Percentiles rank a stretch among this genome's conserved stretches.
These are phyloP conservation scores for Mus minutoides DNA, from an alignment of 2,797 vertebrate genomes.

Conservation along the genomic window DNA sequence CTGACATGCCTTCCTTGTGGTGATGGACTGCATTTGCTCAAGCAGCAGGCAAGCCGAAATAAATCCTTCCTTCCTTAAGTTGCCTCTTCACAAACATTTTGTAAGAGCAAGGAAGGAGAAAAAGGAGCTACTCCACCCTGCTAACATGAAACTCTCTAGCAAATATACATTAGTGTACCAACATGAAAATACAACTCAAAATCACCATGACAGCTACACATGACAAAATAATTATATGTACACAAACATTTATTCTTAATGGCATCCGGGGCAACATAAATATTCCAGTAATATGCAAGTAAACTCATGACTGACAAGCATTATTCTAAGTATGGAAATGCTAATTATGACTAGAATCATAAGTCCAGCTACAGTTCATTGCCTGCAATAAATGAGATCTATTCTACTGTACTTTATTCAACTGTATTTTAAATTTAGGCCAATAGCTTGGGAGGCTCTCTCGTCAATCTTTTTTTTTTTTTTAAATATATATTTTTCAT, in stretches of 20 bases:
- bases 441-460: conserved; percentile 21
- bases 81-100: not conserved
- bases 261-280: not conserved
- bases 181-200: conserved; percentile 29
- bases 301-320: conserved; percentile 8
- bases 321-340: not conserved
- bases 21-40: not conserved
- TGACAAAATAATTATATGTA: conserved; percentile 14
- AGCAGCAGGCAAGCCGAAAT: not conserved
- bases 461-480: not conserved
- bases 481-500: conserved; percentile 45
- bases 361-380: not conserved
- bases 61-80: not conserved
- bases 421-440: conserved; percentile 1
- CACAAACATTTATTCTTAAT: conserved; percentile 11
- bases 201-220: not conserved
- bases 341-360: not conserved
- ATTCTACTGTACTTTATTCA: not conserved
- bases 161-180: not conserved
- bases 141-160: not conserved
- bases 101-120: not conserved
- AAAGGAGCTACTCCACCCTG: not conserved
- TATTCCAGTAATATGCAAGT: not conserved
- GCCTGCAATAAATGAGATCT: conserved; percentile 16
- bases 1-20: not conserved